phyloP scores from a whole-genome alignment of 2,113 vertebrate species.

The Ciconia stormi region DNA sequence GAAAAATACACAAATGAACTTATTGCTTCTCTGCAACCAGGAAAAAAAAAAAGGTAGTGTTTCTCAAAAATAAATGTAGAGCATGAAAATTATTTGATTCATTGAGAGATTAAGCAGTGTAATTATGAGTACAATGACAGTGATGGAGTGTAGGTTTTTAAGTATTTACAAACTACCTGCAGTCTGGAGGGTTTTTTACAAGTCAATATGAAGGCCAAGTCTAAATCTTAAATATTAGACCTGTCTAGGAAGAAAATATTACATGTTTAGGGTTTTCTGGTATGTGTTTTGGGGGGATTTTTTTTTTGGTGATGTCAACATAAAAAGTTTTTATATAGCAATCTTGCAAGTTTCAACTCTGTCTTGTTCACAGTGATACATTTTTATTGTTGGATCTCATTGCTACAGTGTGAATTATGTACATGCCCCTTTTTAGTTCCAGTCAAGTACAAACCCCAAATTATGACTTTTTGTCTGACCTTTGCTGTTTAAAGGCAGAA shows the following conservation, averaged over 20 bases:
- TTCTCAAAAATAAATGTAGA: not conserved
- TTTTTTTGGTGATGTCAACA: not conserved
- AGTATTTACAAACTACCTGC: not conserved
- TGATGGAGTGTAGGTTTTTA: not conserved
- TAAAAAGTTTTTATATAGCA: not conserved
- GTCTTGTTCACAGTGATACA: not conserved
- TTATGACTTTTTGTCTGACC: not conserved
- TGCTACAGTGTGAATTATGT: not conserved
- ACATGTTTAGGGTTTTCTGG: not conserved
- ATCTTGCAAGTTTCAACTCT: not conserved
- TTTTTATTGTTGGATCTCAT: not conserved
- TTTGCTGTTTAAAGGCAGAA: not conserved
- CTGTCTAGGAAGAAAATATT: not conserved
- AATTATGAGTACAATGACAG: not conserved
- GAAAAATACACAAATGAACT: not conserved
- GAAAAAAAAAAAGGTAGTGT: not conserved
- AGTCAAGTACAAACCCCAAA: not conserved
- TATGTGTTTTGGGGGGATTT: fast-evolving
- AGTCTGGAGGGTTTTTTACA: not conserved
- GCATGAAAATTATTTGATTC: not conserved
- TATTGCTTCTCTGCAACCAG: not conserved
- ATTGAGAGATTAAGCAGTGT: not conserved
- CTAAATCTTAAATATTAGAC: not conserved
- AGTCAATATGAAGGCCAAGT: not conserved
- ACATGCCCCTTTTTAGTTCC: not conserved